Conservation (phyloP, 2,888 invertebrate species). For the Oligia latruncula region DNA sequence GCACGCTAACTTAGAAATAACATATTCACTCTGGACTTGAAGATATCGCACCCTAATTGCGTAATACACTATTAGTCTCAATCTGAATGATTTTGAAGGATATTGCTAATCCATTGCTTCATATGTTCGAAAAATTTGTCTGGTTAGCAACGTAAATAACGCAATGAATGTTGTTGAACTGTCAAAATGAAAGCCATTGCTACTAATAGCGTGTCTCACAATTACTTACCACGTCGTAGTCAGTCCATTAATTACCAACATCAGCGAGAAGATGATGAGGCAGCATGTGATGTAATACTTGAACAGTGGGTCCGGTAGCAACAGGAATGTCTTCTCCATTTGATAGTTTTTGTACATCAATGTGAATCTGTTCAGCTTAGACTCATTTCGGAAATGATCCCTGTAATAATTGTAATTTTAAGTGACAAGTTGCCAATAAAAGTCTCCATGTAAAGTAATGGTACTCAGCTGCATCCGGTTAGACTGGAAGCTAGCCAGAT, state of each 20-base stretch:
- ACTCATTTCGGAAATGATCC: conserved; percentile 91
- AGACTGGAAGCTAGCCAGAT: not conserved
- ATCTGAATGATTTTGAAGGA: not conserved
- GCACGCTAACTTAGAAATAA: not conserved
- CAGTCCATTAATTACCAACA: conserved; percentile 81
- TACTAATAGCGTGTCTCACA: not conserved
- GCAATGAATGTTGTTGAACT: not conserved
- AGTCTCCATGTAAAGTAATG: not conserved
- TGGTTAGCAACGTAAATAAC: not conserved
- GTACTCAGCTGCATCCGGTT: not conserved
- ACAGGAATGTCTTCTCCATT: conserved; percentile 93
- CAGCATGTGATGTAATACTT: conserved; percentile 92
- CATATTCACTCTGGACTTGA: not conserved
- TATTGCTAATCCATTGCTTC: not conserved
- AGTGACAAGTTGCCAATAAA: not conserved
- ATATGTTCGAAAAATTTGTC: not conserved
- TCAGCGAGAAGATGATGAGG: conserved; percentile 79
- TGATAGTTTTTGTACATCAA: conserved; percentile 86
- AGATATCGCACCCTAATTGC: not conserved
- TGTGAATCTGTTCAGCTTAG: conserved; percentile 89
- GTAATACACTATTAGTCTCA: not conserved
- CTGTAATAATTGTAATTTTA: conserved; percentile 83
- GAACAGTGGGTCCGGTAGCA: conserved; percentile 95
- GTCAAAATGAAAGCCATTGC: not conserved
- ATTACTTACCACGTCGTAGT: conserved; percentile 84